Evolutionary conservation across 2,113 vertebrate genomes (phyloP), one percentile per base, ranked within the genome.

Genomic region (Apodemus speciosus): DNA sequence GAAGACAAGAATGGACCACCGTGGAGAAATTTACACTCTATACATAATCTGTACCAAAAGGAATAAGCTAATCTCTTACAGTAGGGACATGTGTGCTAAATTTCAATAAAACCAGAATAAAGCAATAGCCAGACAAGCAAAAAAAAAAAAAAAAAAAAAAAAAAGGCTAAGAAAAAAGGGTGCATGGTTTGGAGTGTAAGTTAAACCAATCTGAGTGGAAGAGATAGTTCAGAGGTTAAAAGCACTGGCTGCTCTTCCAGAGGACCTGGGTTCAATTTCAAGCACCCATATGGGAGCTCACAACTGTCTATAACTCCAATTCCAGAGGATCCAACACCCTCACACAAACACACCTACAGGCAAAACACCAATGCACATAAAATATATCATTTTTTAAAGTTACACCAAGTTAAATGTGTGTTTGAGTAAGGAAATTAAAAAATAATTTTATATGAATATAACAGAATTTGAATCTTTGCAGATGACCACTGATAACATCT

Each of bases 391-490:
- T 32, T 49, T 38, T 60, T 3, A 32, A 71, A 71, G 38, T 91
- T 18, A n/a, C 68, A 72, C 6, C 35, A 77, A 86, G 16, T 75
- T 95, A 92, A 85, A 32, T 64, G 51, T 88, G 46, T 38, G 9
- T 66, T 71, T 81, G 56, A 11, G 35, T 69, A 5, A 73, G 6
- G 2, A 2, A 62, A 60, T n/a, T 60, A 49, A 56, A 14, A 88
- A 87, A 56, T 66, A 43, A 35, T n/a, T 40, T 8, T 90, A 72
- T 27, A 75, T 21, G 30, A 84, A 75, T 5, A 64, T 40, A 88
- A 56, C 9, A 81, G 23, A 88, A 84, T 90, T 56, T 30, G 77
- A 95, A 51, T 56, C 49, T 88, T 58, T 90, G 9, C 53, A 91
- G 91, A 0, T 16, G 76, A 72, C 14, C 56, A 35, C 3, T 71